Conservation (phyloP, 23 tunicate species). For the Diplosoma virens region DNA sequence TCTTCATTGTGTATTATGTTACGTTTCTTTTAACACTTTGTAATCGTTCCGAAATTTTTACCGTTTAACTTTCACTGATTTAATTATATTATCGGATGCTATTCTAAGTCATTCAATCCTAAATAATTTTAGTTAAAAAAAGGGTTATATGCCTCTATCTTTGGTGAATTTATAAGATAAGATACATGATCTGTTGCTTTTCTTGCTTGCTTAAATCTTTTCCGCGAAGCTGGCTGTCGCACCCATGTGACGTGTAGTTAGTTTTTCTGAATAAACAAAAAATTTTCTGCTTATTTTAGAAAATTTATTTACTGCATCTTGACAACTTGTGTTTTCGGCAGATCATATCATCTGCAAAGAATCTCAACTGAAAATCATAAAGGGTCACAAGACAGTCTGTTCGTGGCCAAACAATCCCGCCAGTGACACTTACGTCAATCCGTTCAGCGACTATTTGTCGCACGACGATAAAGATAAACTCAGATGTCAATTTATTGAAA, state of each 20-base stretch:
- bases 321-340: neutral
- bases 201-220: too few species aligned
- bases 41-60: neutral
- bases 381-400: slow-evolving; percentile 64
- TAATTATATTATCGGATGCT: neutral
- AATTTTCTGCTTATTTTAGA: too few species aligned
- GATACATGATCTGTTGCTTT: too few species aligned
- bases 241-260: too few species aligned
- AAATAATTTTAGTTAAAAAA: too few species aligned
- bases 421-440: slow-evolving; percentile 28
- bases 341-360: slow-evolving; percentile 43
- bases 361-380: slow-evolving; percentile 29
- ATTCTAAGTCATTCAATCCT: too few species aligned
- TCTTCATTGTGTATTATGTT: neutral
- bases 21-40: neutral
- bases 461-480: slow-evolving; percentile 4
- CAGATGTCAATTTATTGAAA: slow-evolving; percentile 4
- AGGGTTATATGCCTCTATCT: too few species aligned
- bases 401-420: slow-evolving; percentile 69
- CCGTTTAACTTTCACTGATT: neutral
- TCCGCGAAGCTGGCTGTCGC: too few species aligned
- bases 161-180: too few species aligned
- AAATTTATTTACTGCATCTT: too few species aligned
- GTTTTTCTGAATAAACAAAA: too few species aligned
- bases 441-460: slow-evolving; percentile 41